These are phyloP conservation scores for Ophion ventricosus DNA, from an alignment of 2,888 invertebrate genomes.

Conservation along the genomic window DNA sequence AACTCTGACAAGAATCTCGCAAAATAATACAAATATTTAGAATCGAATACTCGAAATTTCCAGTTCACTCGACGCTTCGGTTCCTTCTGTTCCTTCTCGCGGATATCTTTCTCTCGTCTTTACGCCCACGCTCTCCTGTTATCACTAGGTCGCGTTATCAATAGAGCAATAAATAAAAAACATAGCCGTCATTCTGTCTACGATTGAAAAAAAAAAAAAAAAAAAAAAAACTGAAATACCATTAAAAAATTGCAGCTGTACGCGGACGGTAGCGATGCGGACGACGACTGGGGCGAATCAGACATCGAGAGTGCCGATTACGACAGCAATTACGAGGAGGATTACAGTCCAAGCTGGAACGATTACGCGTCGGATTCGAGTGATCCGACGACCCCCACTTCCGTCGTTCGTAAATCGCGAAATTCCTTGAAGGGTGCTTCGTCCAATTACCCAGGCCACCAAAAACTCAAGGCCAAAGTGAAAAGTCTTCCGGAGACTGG, in stretches of 20 bases:
- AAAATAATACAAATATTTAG: no score
- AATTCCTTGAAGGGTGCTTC: neutral
- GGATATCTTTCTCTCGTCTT: no score
- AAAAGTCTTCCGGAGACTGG: neutral
- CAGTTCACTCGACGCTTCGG: no score
- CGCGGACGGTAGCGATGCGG: conserved; percentile 71
- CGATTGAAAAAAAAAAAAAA: neutral
- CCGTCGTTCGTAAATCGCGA: neutral
- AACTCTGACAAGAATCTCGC: no score
- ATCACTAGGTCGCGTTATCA: no score
- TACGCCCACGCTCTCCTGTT: neutral
- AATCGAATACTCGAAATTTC: no score
- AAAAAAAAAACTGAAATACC: conserved; percentile 2
- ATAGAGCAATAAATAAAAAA: neutral
- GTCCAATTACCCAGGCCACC: neutral
- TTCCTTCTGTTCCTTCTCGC: no score
- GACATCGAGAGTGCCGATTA: conserved; percentile 74
- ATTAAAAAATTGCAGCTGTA: conserved; percentile 72
- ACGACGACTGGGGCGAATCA: conserved; percentile 70
- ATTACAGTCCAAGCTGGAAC: conserved; percentile 71
- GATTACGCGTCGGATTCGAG: conserved; percentile 70
- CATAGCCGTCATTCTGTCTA: neutral
- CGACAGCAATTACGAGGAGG: conserved; percentile 71
- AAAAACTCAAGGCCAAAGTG: conserved; percentile 6
- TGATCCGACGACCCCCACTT: conserved; percentile 43